A percentile compares a stretch with the other conserved stretches of the same genome.
Evolutionary conservation across 2,113 vertebrate species (phyloP).

Genomic region (Potamarius usumacintae): DNA sequence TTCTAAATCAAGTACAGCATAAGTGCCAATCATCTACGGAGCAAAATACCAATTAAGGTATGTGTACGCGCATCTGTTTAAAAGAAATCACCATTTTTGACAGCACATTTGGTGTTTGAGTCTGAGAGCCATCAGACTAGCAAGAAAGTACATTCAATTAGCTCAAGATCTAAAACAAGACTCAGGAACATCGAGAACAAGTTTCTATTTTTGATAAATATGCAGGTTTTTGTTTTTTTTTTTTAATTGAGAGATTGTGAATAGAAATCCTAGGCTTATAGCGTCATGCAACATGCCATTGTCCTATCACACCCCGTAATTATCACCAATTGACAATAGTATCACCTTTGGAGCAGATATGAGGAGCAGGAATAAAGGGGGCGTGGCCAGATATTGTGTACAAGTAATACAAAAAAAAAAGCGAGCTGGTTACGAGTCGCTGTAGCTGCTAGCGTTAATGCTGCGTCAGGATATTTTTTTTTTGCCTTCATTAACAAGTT

Average conservation of each 20-base stretch:
- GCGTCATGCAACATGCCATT: neutral
- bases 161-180: neutral
- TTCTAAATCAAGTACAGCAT: slow-evolving; percentile 35
- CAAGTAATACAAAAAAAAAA: too few relatives aligned
- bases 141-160: neutral
- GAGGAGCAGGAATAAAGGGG: too few relatives aligned
- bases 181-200: neutral
- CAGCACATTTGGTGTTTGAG: neutral
- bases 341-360: too few relatives aligned
- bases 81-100: neutral
- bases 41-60: slow-evolving; percentile 16
- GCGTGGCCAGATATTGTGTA: neutral
- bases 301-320: neutral
- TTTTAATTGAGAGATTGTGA: neutral
- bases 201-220: neutral
- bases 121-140: neutral
- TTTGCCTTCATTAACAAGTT: too few relatives aligned
- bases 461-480: too few relatives aligned
- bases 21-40: slow-evolving; percentile 11
- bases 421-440: too few relatives aligned
- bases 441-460: too few relatives aligned
- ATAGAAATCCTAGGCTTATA: too few relatives aligned
- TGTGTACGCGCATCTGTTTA: neutral
- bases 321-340: too few relatives aligned
- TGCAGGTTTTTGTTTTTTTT: neutral